phyloP scores from a whole-genome alignment of 2,113 vertebrate genomes.

The Bungarus multicinctus region DNA sequence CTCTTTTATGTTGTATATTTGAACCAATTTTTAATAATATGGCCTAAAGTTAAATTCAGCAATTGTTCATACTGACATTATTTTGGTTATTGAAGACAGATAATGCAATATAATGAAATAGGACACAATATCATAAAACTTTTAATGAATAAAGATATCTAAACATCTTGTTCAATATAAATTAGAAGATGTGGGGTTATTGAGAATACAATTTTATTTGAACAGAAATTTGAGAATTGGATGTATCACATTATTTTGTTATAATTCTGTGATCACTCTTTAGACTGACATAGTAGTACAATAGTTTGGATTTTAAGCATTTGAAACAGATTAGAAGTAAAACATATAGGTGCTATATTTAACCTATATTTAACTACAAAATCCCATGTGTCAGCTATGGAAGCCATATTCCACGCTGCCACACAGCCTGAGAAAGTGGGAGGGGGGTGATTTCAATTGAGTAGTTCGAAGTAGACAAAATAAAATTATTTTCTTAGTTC shows the following conservation, averaged over 20 bases:
- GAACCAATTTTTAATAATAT: conserved; percentile 62
- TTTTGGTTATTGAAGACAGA: conserved; percentile 39
- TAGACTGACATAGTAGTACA: conserved; percentile 24
- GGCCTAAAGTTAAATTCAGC: conserved; percentile 59
- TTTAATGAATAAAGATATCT: conserved; percentile 39
- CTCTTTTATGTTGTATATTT: conserved; percentile 42
- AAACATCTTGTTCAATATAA: conserved; percentile 45
- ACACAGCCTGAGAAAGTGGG: no score
- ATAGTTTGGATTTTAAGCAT: conserved; percentile 36
- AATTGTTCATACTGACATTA: conserved; percentile 55
- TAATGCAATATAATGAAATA: conserved; percentile 49
- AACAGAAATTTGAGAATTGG: neutral
- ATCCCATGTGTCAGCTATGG: no score
- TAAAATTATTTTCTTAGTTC: no score
- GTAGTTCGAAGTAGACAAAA: no score
- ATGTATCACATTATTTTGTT: neutral
- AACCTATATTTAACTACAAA: conserved; percentile 11
- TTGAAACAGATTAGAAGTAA: conserved; percentile 44
- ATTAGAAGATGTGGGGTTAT: conserved; percentile 23
- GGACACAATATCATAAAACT: conserved; percentile 45
- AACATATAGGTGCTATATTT: conserved; percentile 29
- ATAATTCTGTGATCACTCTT: neutral
- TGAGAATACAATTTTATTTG: conserved; percentile 4
- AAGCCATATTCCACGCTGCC: no score
- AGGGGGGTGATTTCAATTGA: no score